Conservation (phyloP, 2,797 vertebrate genomes). For the Podarcis siculus region DNA sequence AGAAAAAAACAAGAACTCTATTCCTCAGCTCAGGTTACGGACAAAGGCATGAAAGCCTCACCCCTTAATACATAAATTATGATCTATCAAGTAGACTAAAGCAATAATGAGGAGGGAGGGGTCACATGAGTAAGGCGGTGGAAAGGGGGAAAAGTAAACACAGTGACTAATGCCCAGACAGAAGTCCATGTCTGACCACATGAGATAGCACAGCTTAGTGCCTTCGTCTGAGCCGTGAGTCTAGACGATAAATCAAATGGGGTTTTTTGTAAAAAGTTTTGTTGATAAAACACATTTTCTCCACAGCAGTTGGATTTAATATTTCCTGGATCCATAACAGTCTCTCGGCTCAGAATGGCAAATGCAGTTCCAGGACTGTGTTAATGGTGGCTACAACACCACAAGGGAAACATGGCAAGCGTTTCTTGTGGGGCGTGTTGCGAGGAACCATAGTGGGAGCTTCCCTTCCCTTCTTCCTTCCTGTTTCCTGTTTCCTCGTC, state of each 20-base stretch:
- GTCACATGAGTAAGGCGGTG: constrained; percentile 69
- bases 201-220: constrained; percentile 68
- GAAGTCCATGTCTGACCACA: constrained; percentile 74
- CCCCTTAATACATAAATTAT: constrained; percentile 68
- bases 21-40: constrained; percentile 63
- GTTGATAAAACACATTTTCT: constrained; percentile 72
- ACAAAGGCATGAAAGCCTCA: constrained; percentile 68
- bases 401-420: constrained; percentile 39
- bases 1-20: constrained; percentile 56
- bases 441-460: constrained; percentile 30
- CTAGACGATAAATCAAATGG: constrained; percentile 71
- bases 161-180: constrained; percentile 68
- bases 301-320: constrained; percentile 69
- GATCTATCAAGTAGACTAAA: constrained; percentile 70
- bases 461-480: not conserved
- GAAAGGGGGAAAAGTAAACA: constrained; percentile 65
- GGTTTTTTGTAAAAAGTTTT: constrained; percentile 51
- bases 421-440: constrained; percentile 40
- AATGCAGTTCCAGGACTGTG: constrained; percentile 57
- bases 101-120: constrained; percentile 69
- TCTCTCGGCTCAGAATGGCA: constrained; percentile 46
- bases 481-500: constrained; percentile 1
- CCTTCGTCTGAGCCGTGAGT: constrained; percentile 59
- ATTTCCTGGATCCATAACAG: constrained; percentile 67
- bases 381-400: constrained; percentile 39